These are phyloP conservation scores for Macroteleia sp. DNA, from an alignment of 2,888 invertebrate species.

Conservation along the genomic window DNA sequence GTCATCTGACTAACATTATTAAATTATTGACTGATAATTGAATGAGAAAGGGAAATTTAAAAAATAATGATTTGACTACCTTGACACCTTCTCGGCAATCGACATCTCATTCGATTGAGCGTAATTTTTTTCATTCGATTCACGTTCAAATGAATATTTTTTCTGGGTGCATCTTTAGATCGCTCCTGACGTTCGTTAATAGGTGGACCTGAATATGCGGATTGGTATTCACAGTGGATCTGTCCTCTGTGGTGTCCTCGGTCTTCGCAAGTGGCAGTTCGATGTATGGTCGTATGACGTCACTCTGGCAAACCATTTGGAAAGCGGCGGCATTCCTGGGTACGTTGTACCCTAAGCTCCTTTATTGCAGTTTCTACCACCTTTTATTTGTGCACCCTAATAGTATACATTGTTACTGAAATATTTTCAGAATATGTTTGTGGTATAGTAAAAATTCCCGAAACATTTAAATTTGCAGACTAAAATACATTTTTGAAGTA, in stretches of 20 bases:
- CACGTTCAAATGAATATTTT: slow-evolving; percentile 57
- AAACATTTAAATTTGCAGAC: too few species aligned
- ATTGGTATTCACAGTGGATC: slow-evolving; percentile 99
- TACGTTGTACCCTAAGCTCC: slow-evolving; percentile 82
- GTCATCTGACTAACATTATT: too few species aligned
- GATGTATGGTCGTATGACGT: slow-evolving; percentile 98
- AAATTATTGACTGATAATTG: too few species aligned
- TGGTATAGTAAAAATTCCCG: too few species aligned
- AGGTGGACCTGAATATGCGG: slow-evolving; percentile 98
- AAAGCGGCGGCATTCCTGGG: slow-evolving; percentile 98
- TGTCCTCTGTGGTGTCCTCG: slow-evolving; percentile 97
- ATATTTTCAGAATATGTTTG: too few species aligned
- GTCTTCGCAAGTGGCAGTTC: slow-evolving; percentile 96
- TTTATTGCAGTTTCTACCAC: neutral
- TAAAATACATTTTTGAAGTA: too few species aligned
- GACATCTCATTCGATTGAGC: slow-evolving; percentile 46
- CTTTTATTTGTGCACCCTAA: too few species aligned
- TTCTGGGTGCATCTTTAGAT: slow-evolving; percentile 65
- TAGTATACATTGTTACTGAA: too few species aligned
- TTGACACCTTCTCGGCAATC: slow-evolving; percentile 38
- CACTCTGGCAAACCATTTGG: slow-evolving; percentile 96
- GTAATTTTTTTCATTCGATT: slow-evolving; percentile 52
- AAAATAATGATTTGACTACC: too few species aligned
- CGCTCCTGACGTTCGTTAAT: slow-evolving; percentile 71
- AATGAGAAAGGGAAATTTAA: too few species aligned